These are phyloP conservation scores for Australoheros scitulus DNA, from an alignment of 2,113 vertebrate genomes.

Conservation along the genomic window DNA sequence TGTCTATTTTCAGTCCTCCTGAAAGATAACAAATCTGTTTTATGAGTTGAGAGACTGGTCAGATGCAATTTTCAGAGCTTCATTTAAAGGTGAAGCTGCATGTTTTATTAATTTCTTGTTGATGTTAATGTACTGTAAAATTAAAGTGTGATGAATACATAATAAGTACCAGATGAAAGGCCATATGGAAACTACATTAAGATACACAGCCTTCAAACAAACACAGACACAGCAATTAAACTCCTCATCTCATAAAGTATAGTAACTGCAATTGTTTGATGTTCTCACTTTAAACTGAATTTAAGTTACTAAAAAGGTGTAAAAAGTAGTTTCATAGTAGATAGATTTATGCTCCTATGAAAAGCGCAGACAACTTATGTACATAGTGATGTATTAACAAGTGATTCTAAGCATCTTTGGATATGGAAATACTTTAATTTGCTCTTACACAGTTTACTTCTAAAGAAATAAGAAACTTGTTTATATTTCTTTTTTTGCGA, in stretches of 20 bases:
- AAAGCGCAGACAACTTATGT: neutral
- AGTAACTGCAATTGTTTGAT: neutral
- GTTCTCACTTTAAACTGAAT: neutral
- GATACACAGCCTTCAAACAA: neutral
- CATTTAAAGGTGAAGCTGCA: neutral
- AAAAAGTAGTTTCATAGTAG: neutral
- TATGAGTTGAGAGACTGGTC: neutral
- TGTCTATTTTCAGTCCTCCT: neutral
- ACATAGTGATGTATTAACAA: no score
- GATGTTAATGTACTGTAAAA: neutral
- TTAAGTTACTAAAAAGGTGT: neutral
- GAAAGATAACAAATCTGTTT: neutral
- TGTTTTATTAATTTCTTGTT: neutral
- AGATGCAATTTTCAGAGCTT: neutral
- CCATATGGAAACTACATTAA: neutral
- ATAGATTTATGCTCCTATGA: neutral
- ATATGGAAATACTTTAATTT: neutral
- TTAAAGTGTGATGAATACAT: neutral
- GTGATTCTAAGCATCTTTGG: no score
- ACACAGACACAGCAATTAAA: neutral
- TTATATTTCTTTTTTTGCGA: no score
- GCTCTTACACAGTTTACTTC: neutral
- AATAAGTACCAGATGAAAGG: neutral
- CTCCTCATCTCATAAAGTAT: neutral
- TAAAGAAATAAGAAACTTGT: neutral